Conservation (phyloP, 1,140 invertebrate species). For the Solen grandis region DNA sequence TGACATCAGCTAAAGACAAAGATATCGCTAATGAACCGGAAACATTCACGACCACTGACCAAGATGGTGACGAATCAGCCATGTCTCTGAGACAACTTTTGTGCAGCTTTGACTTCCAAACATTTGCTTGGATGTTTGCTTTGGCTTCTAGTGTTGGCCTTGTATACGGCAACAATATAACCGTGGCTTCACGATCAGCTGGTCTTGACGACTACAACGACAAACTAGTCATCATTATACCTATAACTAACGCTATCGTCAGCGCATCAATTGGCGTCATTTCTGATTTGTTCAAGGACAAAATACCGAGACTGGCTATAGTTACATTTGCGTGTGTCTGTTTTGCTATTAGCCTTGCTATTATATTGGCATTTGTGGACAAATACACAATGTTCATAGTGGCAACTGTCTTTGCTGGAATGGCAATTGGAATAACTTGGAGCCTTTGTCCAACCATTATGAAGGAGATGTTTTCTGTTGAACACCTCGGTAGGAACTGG, state of each 20-base stretch:
- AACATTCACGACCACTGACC: too few species aligned
- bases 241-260: slow-evolving; percentile 48
- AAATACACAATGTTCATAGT: slow-evolving; percentile 35
- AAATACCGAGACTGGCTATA: slow-evolving; percentile 38
- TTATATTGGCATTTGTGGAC: slow-evolving; percentile 29
- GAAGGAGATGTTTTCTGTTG: slow-evolving; percentile 63
- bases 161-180: slow-evolving; percentile 54
- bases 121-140: slow-evolving; percentile 55
- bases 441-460: slow-evolving; percentile 60
- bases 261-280: slow-evolving; percentile 55
- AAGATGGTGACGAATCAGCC: too few species aligned
- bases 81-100: slow-evolving; percentile 30
- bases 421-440: slow-evolving; percentile 61
- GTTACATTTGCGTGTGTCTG: slow-evolving; percentile 1
- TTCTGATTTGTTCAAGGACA: slow-evolving; percentile 56
- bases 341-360: background rate
- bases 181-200: slow-evolving; percentile 46
- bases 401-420: slow-evolving; percentile 55
- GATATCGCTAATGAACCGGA: too few species aligned
- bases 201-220: slow-evolving; percentile 43
- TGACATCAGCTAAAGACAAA: too few species aligned
- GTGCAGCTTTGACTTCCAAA: slow-evolving; percentile 44
- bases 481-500: slow-evolving; percentile 66
- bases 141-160: slow-evolving; percentile 53
- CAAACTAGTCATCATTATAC: slow-evolving; percentile 55